These are phyloP conservation scores for Sebastes diaconus DNA, from an alignment of 2,797 vertebrate genomes.

Conservation along the genomic window DNA sequence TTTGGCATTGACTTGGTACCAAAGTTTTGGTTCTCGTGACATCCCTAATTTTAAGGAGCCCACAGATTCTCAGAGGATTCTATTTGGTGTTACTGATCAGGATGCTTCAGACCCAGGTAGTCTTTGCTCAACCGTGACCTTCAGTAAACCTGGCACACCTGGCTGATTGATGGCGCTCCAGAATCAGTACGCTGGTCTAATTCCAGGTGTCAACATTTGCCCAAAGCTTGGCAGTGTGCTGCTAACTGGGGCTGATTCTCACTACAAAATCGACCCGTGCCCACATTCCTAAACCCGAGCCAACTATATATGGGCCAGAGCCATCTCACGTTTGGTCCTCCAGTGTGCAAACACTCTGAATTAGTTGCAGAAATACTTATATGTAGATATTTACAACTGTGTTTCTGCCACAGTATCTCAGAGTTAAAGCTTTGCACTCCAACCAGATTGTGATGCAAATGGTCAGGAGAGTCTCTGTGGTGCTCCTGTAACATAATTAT, in stretches of 20 bases:
- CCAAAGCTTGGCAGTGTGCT: background rate
- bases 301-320: background rate
- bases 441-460: background rate
- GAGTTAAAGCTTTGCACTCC: background rate
- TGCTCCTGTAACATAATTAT: background rate
- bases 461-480: background rate
- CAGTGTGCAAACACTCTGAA: background rate
- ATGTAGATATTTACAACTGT: background rate
- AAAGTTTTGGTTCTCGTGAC: too few species aligned
- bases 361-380: background rate
- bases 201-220: conserved; percentile 7
- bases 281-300: background rate
- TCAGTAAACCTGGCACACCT: background rate
- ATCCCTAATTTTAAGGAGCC: too few species aligned
- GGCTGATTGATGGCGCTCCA: conserved; percentile 4
- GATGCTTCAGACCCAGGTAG: background rate
- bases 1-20: too few species aligned
- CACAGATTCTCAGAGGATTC: too few species aligned
- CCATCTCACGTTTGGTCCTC: background rate
- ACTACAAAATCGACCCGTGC: background rate
- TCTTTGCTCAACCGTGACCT: background rate
- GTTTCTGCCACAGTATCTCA: background rate
- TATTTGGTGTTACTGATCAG: background rate
- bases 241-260: background rate
- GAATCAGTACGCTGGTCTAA: background rate